phyloP scores from a whole-genome alignment of 2,888 invertebrate genomes.

The Synanthedon andrenaeformis region DNA sequence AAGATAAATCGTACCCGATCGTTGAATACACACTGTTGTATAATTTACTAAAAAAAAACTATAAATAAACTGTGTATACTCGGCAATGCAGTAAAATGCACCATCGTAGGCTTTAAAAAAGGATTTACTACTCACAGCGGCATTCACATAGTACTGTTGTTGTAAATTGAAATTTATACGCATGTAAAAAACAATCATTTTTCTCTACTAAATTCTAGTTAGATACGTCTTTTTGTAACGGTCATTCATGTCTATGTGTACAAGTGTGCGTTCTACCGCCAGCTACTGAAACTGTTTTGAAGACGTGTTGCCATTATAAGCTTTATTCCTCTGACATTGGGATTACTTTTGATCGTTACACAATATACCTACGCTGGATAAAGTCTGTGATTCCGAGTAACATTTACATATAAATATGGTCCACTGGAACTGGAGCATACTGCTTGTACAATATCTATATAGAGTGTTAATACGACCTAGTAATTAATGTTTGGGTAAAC shows the following conservation, averaged over 20 bases:
- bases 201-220: background rate
- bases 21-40: no score
- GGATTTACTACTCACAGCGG: slow-evolving; percentile 1
- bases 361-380: background rate
- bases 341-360: background rate
- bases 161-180: background rate
- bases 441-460: slow-evolving; percentile 3
- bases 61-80: no score
- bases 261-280: slow-evolving; percentile 1
- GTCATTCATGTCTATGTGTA: background rate
- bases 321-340: background rate
- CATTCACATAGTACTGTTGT: background rate
- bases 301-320: background rate
- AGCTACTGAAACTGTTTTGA: background rate
- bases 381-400: slow-evolving; percentile 9
- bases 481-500: no score
- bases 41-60: no score
- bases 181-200: background rate
- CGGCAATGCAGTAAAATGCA: slow-evolving; percentile 12
- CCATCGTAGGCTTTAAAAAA: slow-evolving; percentile 2
- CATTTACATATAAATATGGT: slow-evolving; percentile 15
- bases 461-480: slow-evolving; percentile 1
- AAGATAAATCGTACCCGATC: no score
- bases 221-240: background rate
- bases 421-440: slow-evolving; percentile 8